phyloP scores from a whole-genome alignment of 2,113 vertebrate genomes.

The Diphyllodes magnificus region DNA sequence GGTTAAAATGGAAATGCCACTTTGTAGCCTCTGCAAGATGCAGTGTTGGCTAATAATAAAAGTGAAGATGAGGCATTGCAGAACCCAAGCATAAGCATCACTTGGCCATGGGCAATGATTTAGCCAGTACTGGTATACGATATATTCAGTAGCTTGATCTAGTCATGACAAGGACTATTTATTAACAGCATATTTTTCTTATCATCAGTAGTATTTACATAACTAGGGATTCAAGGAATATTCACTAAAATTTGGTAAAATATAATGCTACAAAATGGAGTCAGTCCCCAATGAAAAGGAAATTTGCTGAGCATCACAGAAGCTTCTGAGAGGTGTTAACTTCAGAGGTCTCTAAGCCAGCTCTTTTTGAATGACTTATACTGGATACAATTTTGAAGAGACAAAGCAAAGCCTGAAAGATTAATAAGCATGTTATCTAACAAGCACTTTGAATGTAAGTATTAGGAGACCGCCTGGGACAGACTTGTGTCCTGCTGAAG shows the following conservation, averaged over 20 bases:
- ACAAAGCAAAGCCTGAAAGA: background rate
- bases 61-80: background rate
- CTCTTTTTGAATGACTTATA: background rate
- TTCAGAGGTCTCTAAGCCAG: background rate
- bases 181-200: background rate
- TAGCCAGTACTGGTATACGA: background rate
- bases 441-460: background rate
- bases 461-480: background rate
- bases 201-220: background rate
- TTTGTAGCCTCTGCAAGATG: background rate
- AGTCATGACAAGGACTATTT: background rate
- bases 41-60: background rate
- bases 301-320: background rate
- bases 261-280: background rate
- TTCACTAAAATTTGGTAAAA: background rate
- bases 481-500: background rate
- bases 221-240: background rate
- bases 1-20: background rate
- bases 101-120: background rate
- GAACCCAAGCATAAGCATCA: background rate
- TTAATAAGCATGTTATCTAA: background rate
- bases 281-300: background rate
- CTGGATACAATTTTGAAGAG: background rate
- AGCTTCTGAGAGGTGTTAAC: background rate
- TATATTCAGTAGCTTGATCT: background rate